Evolutionary conservation across 2,888 invertebrate genomes (phyloP), one percentile per base, ranked within the genome.

Genomic region (Chouioia cunea): DNA sequence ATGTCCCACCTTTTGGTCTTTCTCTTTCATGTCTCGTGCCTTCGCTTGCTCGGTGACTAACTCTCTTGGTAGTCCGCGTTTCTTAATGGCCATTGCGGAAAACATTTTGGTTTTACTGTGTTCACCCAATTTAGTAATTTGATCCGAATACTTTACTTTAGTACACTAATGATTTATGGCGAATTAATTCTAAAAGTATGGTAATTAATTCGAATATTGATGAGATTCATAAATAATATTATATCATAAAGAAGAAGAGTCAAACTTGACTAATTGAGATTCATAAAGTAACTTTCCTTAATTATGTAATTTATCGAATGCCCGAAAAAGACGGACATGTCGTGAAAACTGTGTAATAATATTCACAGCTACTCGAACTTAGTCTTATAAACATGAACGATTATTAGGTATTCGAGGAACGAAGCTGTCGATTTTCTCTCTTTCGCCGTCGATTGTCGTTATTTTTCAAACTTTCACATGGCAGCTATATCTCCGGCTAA

Each of bases 301-400:
- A 56, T 62, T 16, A 22, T 27, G 15, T 57, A 62, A 68, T 57
- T 68, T 54, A 56, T 62, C 15, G 43, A 62, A 50, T 52, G 60
- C 48, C 48, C 43, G n/a, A 23, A 53, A 62, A 58, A 43, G 48
- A 46, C 36, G 44, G 6, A 57, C 18, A 10, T 43, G 43, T 48
- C 62, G 16, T n/a, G 23, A 22, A 6, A 12, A 46, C 44, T 15
- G 43, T 58, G 22, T 58, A 46, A 15, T 46, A 64, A 48, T 43
- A n/a, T 36, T 36, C 27, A 27, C 27, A 27, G 27, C 27, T 27
- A 27, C 46, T 23, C 10, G 10, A 54, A 18, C 36, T 20, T 15
- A 4, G 6, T 23, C 16, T 12, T 44, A 48, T 43, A 54, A 63
- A 65, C 65, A 72, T 68, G 72, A 68, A 72, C 60, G 60, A 68